Evolutionary conservation across 2,888 invertebrate species (phyloP).

Genomic region (Tryphoninae sp.): DNA sequence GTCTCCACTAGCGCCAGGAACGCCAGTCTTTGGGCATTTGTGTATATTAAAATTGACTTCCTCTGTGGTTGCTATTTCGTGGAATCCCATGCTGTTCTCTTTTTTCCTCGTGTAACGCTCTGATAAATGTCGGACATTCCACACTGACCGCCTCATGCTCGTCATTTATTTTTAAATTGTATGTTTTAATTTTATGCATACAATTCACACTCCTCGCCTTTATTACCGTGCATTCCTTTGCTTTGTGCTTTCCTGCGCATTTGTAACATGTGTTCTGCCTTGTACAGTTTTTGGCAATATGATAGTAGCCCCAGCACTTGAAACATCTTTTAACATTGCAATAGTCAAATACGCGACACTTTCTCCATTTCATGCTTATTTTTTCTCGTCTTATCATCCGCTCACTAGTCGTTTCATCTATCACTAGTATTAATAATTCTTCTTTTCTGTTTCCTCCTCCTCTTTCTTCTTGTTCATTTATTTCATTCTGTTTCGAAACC

Average conservation of each 20-base stretch:
- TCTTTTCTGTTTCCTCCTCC: too few relatives aligned
- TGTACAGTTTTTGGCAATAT: constrained; percentile 54
- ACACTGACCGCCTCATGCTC: background rate
- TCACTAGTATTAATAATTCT: too few relatives aligned
- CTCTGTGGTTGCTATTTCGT: background rate
- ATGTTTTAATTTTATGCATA: background rate
- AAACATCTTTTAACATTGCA: constrained; percentile 35
- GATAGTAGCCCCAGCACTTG: constrained; percentile 58
- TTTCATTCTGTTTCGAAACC: too few relatives aligned
- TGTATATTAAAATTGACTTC: background rate
- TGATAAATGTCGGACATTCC: too few relatives aligned
- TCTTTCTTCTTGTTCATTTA: too few relatives aligned
- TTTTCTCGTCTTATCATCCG: background rate
- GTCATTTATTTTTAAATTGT: constrained; percentile 18
- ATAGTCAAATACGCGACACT: background rate
- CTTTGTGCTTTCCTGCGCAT: constrained; percentile 50
- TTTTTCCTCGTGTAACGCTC: constrained; percentile 21
- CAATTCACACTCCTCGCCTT: constrained; percentile 53
- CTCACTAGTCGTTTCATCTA: background rate
- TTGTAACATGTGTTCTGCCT: constrained; percentile 42
- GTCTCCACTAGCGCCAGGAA: constrained; percentile 43
- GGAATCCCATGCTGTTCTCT: background rate
- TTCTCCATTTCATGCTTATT: constrained; percentile 20
- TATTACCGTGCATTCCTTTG: constrained; percentile 32
- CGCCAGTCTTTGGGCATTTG: constrained; percentile 39